A percentile compares a stretch with the other conserved stretches of the same genome.
Conservation (phyloP, 2,113 vertebrate species). For the Paratilapia polleni region DNA sequence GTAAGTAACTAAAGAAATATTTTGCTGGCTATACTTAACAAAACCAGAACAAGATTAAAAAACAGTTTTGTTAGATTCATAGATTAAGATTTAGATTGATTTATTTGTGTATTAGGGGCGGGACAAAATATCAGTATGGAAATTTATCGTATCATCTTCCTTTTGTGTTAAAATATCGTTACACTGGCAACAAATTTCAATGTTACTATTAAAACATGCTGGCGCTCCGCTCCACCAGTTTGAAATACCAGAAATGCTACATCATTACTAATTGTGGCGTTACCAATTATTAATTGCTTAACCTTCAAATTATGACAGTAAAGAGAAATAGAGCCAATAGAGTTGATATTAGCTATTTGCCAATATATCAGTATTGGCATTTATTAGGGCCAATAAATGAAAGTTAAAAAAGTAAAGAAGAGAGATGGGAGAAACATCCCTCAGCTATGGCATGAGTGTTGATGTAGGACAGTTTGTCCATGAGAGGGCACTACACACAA, state of each 20-base stretch:
- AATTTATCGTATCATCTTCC: background rate
- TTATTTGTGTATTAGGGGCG: background rate
- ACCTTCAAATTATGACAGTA: too few species aligned
- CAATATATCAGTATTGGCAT: background rate
- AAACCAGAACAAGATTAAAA: background rate
- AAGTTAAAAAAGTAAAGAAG: background rate
- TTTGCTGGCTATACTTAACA: background rate
- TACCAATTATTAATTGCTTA: background rate
- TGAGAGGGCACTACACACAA: too few species aligned
- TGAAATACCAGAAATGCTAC: background rate
- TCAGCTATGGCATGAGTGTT: too few species aligned
- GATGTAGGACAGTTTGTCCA: too few species aligned
- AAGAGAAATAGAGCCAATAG: background rate
- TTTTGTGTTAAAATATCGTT: background rate
- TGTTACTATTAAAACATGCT: background rate
- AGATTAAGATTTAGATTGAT: background rate
- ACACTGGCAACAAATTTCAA: background rate
- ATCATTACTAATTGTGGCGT: background rate
- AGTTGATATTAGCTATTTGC: background rate
- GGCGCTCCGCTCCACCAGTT: background rate
- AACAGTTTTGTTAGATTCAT: background rate
- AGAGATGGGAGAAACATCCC: too few species aligned
- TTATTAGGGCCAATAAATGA: background rate
- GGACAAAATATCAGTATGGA: background rate
- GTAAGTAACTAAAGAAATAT: background rate